phyloP scores from a whole-genome alignment of 2,797 vertebrate species.

The Hipposideros larvatus region DNA sequence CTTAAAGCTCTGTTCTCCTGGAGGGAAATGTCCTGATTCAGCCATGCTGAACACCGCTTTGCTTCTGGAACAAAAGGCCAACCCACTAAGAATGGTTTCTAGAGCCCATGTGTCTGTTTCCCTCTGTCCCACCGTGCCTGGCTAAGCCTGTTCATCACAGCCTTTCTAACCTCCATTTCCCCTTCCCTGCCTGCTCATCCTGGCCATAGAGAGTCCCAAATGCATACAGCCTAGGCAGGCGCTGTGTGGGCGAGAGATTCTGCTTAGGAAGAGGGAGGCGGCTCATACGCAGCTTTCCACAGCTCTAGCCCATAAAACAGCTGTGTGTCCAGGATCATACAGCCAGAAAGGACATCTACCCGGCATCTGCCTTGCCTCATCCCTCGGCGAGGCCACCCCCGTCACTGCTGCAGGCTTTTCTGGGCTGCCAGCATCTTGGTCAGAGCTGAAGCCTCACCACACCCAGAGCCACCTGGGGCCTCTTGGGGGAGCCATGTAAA shows the following conservation, averaged over 20 bases:
- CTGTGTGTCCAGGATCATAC: background rate
- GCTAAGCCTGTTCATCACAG: background rate
- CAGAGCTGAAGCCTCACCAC: background rate
- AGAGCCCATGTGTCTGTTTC: background rate
- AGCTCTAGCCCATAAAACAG: background rate
- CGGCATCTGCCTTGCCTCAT: background rate
- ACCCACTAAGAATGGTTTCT: background rate
- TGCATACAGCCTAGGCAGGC: background rate
- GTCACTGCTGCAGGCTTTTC: background rate
- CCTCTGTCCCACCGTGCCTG: background rate
- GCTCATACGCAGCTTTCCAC: constrained; percentile 11
- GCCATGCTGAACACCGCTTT: background rate
- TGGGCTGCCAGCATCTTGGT: background rate
- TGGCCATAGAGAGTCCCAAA: background rate
- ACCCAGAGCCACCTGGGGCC: constrained; percentile 27
- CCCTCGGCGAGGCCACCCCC: fast-evolving
- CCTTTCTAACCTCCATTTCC: background rate
- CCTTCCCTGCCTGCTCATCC: background rate
- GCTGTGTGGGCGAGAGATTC: background rate
- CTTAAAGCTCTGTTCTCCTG: background rate
- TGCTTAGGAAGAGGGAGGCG: constrained; percentile 40
- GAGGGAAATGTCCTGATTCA: background rate
- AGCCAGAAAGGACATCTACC: background rate
- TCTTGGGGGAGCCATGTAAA: background rate
- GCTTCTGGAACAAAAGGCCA: constrained; percentile 4